phyloP scores from a whole-genome alignment of 1,140 invertebrate species.

The Lepidurus arcticus region DNA sequence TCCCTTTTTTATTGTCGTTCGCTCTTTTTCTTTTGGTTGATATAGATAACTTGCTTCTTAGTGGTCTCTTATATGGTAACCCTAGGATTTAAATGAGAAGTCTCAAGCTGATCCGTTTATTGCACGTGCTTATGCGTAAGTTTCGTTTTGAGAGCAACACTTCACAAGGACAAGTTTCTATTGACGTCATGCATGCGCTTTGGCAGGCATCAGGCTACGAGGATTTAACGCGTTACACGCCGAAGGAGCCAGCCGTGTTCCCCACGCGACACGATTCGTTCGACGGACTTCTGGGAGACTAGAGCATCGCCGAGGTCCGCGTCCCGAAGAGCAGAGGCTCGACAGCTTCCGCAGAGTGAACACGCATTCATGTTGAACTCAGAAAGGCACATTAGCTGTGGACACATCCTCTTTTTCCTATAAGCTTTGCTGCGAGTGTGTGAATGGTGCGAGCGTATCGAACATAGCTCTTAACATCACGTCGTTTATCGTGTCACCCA shows the following conservation, averaged over 20 bases:
- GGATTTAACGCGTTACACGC: neutral
- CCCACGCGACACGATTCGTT: neutral
- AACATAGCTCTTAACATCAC: too few relatives aligned
- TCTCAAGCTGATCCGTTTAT: too few relatives aligned
- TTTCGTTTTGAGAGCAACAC: too few relatives aligned
- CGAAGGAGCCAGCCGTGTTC: neutral
- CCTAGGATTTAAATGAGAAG: too few relatives aligned
- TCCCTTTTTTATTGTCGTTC: too few relatives aligned
- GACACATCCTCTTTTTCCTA: neutral
- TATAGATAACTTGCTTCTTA: too few relatives aligned
- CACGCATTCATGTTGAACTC: neutral
- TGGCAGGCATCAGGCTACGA: neutral
- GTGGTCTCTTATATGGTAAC: too few relatives aligned
- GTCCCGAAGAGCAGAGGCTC: neutral
- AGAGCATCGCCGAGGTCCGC: neutral
- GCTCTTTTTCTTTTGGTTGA: too few relatives aligned
- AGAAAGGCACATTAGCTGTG: neutral
- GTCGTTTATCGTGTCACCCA: too few relatives aligned
- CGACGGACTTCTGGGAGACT: neutral
- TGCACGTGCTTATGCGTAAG: too few relatives aligned
- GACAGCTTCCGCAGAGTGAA: neutral
- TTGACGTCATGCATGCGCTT: neutral
- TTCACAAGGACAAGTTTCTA: neutral
- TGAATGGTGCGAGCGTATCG: too few relatives aligned
- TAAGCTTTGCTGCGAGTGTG: neutral